Percentiles rank a stretch among this genome's conserved stretches.
These are phyloP conservation scores for Sebastes taczanowskii DNA, from an alignment of 2,797 vertebrate species.

Conservation along the genomic window DNA sequence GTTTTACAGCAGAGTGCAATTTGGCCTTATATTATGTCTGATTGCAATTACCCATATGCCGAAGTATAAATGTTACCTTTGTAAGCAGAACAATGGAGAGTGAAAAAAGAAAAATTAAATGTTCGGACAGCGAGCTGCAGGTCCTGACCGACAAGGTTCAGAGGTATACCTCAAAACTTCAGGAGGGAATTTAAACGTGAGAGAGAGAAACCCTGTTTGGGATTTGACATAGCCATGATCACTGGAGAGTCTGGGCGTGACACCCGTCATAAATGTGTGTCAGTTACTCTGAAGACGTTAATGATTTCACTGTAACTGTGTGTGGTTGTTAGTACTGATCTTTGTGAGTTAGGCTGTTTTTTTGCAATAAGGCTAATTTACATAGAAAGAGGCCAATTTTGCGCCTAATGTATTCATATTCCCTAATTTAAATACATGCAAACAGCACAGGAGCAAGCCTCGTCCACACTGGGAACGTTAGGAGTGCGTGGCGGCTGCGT, in stretches of 20 bases:
- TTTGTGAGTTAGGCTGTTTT: too few relatives aligned
- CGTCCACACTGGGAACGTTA: too few relatives aligned
- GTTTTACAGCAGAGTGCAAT: too few relatives aligned
- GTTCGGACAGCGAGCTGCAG: neutral
- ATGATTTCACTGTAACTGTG: neutral
- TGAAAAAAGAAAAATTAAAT: neutral
- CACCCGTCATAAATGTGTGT: neutral
- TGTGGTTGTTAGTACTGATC: too few relatives aligned
- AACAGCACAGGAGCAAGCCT: neutral
- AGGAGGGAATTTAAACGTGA: neutral
- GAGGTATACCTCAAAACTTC: too few relatives aligned
- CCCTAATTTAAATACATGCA: neutral
- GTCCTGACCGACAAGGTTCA: neutral
- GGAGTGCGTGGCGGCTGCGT: too few relatives aligned
- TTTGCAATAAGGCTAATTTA: neutral
- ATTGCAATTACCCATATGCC: too few relatives aligned
- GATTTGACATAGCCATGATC: neutral
- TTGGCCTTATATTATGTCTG: too few relatives aligned
- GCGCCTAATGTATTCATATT: neutral
- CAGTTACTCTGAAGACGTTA: neutral
- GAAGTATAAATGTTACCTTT: too few relatives aligned
- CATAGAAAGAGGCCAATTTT: neutral
- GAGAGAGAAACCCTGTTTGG: neutral
- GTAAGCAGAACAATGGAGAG: too few relatives aligned
- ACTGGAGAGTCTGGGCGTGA: neutral